Evolutionary conservation across 2,113 vertebrate species (phyloP), one percentile per base, ranked within the genome.

Genomic region (Odocoileus hemionus): DNA sequence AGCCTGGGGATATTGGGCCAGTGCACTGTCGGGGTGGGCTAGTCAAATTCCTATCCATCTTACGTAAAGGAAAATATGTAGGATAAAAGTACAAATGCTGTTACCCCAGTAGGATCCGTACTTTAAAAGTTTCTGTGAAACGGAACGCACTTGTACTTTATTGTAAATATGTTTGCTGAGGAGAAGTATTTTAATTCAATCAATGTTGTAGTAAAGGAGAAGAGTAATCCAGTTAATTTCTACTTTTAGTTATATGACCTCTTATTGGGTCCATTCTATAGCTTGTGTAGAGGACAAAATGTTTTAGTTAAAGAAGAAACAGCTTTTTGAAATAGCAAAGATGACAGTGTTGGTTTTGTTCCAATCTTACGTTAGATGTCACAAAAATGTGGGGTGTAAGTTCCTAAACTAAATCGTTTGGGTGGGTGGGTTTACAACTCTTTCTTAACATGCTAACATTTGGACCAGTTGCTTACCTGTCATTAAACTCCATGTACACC

Each of bases 41-140:
- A 33, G 58, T 88, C 94, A 61, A 25, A 94, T 96, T 97, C 84
- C 90, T 43, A 17, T 67, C 64, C 39, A 30, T 28, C 83, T 96
- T 74, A 89, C 87, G 92, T 93, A 64, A 76, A 95, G 92, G 92
- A 80, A 76, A 85, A 54, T 70, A 8, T 54, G 92, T 78, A 45
- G 74, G 90, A 54, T 92, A 2, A 74, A 84, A 90, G 97, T 54
- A 64, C 70, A 47, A n/a, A 52, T 70, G 36, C 60, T 47, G 61
- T 84, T 28, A n/a, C 10, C 67, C 43, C 58, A 2, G 78, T 25
- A 86, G 76, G 61, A 47, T 28, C 30, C n/a, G 58, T 15, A 15
- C 96, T 94, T 82, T 23, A 23, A 16, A 91, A 97, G 89, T 89
- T 97, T 95, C 17, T 26, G 85, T n/a, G 36, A 74, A 85, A 10